phyloP scores from a whole-genome alignment of 2,888 invertebrate genomes.

The Athalia cordata region DNA sequence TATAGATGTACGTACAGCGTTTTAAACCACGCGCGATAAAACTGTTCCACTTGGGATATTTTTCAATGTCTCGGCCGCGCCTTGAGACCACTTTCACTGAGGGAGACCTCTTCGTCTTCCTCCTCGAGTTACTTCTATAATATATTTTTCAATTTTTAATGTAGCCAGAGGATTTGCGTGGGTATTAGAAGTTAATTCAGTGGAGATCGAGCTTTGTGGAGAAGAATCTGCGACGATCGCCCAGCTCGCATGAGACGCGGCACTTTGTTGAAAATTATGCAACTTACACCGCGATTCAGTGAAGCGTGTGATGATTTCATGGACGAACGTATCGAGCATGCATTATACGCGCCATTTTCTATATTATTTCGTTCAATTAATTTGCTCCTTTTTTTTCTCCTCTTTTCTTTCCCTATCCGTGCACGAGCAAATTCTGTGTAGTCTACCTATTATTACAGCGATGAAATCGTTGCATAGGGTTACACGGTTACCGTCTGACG shows the following conservation, averaged over 20 bases:
- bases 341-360: not conserved
- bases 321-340: too few relatives aligned
- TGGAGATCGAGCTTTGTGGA: too few relatives aligned
- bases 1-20: not conserved
- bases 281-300: too few relatives aligned
- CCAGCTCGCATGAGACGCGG: too few relatives aligned
- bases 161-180: not conserved
- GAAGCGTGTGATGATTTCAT: too few relatives aligned
- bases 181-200: too few relatives aligned
- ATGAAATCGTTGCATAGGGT: conserved; percentile 37
- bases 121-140: conserved; percentile 1
- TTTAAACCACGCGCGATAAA: conserved; percentile 23
- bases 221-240: too few relatives aligned
- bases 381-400: not conserved
- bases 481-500: conserved; percentile 42
- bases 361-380: not conserved
- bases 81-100: conserved; percentile 45
- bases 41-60: conserved; percentile 42
- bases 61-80: conserved; percentile 44
- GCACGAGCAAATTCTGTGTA: not conserved
- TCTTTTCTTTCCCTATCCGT: not conserved
- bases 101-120: conserved; percentile 1
- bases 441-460: conserved; percentile 32
- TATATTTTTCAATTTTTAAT: conserved; percentile 1
- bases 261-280: too few relatives aligned